Evolutionary conservation across 2,113 vertebrate genomes (phyloP).

Genomic region (Carollia perspicillata): DNA sequence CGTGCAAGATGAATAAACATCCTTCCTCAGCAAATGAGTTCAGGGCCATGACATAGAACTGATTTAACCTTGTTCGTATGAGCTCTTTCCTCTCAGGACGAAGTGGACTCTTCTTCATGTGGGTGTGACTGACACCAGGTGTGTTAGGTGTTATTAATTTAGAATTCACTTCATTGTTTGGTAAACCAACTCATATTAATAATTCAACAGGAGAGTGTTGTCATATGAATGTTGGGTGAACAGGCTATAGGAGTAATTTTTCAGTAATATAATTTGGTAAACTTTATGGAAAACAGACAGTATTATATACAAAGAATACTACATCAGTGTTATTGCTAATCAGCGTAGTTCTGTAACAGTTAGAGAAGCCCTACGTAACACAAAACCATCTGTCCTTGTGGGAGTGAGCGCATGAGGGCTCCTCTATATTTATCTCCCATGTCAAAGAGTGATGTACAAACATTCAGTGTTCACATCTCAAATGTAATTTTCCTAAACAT

Average conservation of each 20-base stretch:
- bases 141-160: background rate
- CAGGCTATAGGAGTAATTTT: background rate
- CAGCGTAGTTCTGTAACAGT: background rate
- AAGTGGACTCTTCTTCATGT: background rate
- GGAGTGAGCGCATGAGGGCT: background rate
- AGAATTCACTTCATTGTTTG: background rate
- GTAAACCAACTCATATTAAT: background rate
- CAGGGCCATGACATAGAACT: background rate
- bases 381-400: background rate
- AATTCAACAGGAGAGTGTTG: background rate
- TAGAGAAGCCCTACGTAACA: background rate
- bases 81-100: background rate
- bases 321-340: background rate
- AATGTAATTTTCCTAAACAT: slow-evolving; percentile 29
- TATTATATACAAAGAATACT: background rate
- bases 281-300: background rate
- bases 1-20: background rate
- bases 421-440: background rate
- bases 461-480: background rate
- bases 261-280: background rate
- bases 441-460: background rate
- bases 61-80: background rate
- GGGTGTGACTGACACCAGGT: background rate
- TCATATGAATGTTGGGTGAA: background rate
- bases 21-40: background rate